These are phyloP conservation scores for Drosophila busckii DNA, from an alignment of 1,140 invertebrate genomes.

Conservation along the genomic window DNA sequence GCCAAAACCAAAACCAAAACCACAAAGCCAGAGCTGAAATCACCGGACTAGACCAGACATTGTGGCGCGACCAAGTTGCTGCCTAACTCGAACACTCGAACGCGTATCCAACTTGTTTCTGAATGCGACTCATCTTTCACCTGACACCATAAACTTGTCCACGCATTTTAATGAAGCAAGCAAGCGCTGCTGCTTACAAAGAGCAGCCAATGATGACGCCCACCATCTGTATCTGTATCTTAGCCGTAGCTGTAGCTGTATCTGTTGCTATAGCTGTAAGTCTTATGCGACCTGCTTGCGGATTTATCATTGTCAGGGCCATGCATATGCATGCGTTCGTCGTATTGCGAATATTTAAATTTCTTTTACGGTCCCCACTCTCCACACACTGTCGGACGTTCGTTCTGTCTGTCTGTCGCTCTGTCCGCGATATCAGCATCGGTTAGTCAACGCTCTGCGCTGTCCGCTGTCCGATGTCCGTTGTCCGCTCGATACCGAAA, in stretches of 20 bases:
- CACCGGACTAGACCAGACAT: conserved; percentile 49
- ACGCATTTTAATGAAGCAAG: conserved; percentile 55
- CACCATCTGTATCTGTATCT: conserved; percentile 25
- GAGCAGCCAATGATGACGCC: conserved; percentile 44
- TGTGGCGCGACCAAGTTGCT: conserved; percentile 43
- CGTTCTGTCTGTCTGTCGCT: too few relatives aligned
- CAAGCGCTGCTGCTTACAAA: conserved; percentile 8
- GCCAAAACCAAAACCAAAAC: too few relatives aligned
- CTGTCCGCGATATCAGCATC: too few relatives aligned
- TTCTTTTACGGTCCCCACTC: conserved; percentile 59
- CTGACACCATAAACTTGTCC: conserved; percentile 42
- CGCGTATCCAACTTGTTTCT: neutral
- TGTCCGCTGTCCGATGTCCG: conserved; percentile 10
- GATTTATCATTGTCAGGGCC: conserved; percentile 68
- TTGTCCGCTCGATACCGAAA: conserved; percentile 34
- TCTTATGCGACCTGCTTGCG: conserved; percentile 13
- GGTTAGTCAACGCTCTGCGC: too few relatives aligned
- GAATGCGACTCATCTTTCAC: conserved; percentile 56
- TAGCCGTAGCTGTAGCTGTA: conserved; percentile 1
- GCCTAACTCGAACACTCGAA: neutral
- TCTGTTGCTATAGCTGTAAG: conserved; percentile 1
- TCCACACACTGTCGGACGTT: too few relatives aligned
- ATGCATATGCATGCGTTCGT: conserved; percentile 43
- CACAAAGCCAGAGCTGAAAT: conserved; percentile 23
- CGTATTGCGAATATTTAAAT: conserved; percentile 43